Evolutionary conservation across 2,888 invertebrate species (phyloP).

Genomic region (Acrobasis repandana): DNA sequence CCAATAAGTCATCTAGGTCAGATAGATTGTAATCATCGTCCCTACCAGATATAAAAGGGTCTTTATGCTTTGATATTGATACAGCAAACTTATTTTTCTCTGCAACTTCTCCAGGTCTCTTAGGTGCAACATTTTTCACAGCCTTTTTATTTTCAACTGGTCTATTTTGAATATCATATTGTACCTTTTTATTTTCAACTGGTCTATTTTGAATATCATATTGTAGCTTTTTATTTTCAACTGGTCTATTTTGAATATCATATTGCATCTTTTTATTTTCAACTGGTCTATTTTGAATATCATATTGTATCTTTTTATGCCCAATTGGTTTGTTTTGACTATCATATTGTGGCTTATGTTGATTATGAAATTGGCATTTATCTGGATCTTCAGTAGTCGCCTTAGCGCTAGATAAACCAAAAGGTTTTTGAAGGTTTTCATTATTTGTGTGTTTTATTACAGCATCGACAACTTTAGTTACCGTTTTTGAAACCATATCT

Average conservation of each 20-base stretch:
- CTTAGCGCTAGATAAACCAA: background rate
- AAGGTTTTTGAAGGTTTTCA: background rate
- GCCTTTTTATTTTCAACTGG: slow-evolving; percentile 23
- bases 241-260: too few relatives aligned
- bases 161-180: slow-evolving; percentile 15
- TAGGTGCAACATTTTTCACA: slow-evolving; percentile 23
- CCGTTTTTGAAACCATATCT: background rate
- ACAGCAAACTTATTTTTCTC: slow-evolving; percentile 22
- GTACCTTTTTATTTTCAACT: background rate
- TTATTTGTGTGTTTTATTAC: background rate
- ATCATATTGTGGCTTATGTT: too few relatives aligned
- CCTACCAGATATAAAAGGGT: slow-evolving; percentile 64
- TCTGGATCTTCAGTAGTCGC: background rate
- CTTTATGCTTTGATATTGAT: slow-evolving; percentile 40
- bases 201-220: background rate
- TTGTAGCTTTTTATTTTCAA: background rate
- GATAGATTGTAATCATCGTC: slow-evolving; percentile 66
- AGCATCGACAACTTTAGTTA: background rate
- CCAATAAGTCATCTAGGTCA: slow-evolving; percentile 68
- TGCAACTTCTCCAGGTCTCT: slow-evolving; percentile 30
- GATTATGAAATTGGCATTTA: background rate
- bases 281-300: too few relatives aligned
- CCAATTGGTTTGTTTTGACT: too few relatives aligned
- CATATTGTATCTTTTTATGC: too few relatives aligned
- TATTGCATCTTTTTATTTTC: too few relatives aligned